phyloP scores from a whole-genome alignment of 2,888 invertebrate genomes.

The Cephus pulcher region DNA sequence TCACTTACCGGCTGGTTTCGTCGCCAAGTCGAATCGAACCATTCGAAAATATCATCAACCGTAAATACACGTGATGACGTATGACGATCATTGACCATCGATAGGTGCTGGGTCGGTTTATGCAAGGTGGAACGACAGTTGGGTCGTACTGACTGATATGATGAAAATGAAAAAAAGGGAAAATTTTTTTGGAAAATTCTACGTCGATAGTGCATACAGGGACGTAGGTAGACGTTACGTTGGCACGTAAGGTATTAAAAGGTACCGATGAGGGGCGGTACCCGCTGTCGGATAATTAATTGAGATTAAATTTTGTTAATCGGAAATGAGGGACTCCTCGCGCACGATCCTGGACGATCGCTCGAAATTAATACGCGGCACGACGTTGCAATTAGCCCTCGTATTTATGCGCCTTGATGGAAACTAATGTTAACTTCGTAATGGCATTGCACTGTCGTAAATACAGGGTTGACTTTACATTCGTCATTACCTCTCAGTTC shows the following conservation, averaged over 20 bases:
- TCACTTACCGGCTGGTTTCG: background rate
- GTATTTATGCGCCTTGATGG: conserved; percentile 44
- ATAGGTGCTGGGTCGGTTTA: background rate
- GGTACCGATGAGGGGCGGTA: background rate
- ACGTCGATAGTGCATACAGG: background rate
- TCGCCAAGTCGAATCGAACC: background rate
- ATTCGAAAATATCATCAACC: background rate
- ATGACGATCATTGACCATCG: background rate
- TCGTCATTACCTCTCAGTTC: background rate
- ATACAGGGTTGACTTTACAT: conserved; percentile 33
- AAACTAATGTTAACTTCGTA: conserved; percentile 45
- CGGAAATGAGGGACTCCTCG: conserved; percentile 5
- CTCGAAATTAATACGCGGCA: conserved; percentile 37
- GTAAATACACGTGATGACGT: background rate
- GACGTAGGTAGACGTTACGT: background rate
- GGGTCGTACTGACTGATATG: background rate
- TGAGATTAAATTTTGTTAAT: conserved; percentile 12
- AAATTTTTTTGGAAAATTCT: background rate
- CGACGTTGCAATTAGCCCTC: conserved; percentile 45
- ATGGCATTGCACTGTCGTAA: conserved; percentile 46
- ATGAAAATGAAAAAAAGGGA: background rate
- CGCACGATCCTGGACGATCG: background rate
- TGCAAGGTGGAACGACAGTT: background rate
- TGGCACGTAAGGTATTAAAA: background rate
- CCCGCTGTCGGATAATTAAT: conserved; percentile 5